Conservation (phyloP, 2,888 invertebrate species). For the Rapana venosa region DNA sequence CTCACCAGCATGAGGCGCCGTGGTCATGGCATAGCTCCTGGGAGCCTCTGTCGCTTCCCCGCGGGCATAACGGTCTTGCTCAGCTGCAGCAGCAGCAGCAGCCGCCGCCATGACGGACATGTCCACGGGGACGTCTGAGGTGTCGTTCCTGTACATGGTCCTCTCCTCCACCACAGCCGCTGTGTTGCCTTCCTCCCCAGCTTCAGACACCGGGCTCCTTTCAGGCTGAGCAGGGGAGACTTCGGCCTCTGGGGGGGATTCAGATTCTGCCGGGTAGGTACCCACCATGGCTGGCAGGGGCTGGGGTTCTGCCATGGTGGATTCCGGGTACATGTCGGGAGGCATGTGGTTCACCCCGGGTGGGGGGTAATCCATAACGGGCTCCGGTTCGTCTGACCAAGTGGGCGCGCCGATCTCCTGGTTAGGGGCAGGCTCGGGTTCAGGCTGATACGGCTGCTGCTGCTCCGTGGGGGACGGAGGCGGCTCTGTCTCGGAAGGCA, state of each 20-base stretch:
- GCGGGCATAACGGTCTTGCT: background rate
- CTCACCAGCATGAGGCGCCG: background rate
- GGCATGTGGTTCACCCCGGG: background rate
- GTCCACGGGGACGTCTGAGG: background rate
- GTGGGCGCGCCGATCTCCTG: background rate
- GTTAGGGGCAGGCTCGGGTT: background rate
- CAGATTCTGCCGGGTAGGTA: background rate
- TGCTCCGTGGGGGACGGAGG: background rate
- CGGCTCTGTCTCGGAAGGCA: background rate
- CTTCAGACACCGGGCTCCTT: background rate
- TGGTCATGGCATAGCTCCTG: background rate
- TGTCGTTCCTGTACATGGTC: background rate
- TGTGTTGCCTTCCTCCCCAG: no score
- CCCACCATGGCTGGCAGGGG: background rate
- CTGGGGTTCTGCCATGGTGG: background rate
- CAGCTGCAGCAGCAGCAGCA: background rate
- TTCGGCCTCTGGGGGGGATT: background rate
- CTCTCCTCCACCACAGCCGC: background rate
- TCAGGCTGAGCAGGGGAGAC: background rate
- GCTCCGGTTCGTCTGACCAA: constrained; percentile 3
- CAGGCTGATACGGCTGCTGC: background rate
- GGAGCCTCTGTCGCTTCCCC: background rate
- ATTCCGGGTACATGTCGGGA: background rate
- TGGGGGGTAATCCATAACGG: background rate
- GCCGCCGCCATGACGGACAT: background rate